Percentiles rank a stretch among this genome's conserved stretches.
phyloP scores from a whole-genome alignment of 2,888 invertebrate genomes.

The Ochropleura leucogaster region DNA sequence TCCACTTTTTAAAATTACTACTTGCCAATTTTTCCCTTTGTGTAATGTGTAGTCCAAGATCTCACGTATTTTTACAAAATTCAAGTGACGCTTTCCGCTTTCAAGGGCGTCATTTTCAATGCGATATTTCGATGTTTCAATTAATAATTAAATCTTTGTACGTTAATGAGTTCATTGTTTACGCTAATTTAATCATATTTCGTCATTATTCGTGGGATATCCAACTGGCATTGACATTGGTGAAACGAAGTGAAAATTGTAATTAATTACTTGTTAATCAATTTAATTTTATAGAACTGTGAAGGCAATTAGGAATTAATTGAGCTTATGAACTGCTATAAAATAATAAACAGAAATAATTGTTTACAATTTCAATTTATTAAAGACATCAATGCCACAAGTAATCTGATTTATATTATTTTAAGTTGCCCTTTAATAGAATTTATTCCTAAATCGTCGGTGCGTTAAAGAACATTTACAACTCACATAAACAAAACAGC shows the following conservation, averaged over 20 bases:
- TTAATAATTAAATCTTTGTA: slow-evolving; percentile 55
- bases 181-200: slow-evolving; percentile 51
- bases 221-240: slow-evolving; percentile 63
- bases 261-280: slow-evolving; percentile 54
- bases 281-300: slow-evolving; percentile 54
- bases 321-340: slow-evolving; percentile 1
- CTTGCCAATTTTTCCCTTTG: background rate
- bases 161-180: slow-evolving; percentile 58
- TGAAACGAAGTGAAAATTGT: slow-evolving; percentile 58
- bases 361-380: background rate
- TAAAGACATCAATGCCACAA: too few relatives aligned
- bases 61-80: slow-evolving; percentile 52
- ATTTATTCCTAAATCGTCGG: too few relatives aligned
- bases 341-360: background rate
- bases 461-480: too few relatives aligned
- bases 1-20: background rate
- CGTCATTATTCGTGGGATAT: slow-evolving; percentile 57
- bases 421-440: too few relatives aligned
- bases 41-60: slow-evolving; percentile 4
- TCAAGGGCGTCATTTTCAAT: slow-evolving; percentile 46
- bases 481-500: too few relatives aligned
- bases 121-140: background rate
- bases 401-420: too few relatives aligned
- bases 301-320: slow-evolving; percentile 51
- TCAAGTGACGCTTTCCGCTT: slow-evolving; percentile 10